Percentiles rank a stretch among this genome's conserved stretches.
Evolutionary conservation across 2,797 vertebrate species (phyloP).

Genomic region (Cephalopachus bancanus): DNA sequence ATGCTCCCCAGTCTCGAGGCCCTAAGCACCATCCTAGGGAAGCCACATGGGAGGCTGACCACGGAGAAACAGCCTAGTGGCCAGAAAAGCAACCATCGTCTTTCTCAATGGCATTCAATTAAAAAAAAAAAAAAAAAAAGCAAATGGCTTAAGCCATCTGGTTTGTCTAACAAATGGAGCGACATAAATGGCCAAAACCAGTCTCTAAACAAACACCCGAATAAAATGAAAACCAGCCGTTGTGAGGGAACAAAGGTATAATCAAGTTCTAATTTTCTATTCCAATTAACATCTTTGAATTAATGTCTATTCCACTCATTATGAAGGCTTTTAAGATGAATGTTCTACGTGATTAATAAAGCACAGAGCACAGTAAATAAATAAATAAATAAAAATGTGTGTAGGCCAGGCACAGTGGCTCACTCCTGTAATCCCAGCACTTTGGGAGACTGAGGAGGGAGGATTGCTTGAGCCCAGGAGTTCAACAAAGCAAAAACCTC

Average conservation of each 20-base stretch:
- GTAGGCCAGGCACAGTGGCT: neutral
- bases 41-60: neutral
- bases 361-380: conserved; percentile 79
- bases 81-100: conserved; percentile 78
- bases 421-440: neutral
- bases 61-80: neutral
- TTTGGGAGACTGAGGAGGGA: neutral
- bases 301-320: conserved; percentile 85
- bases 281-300: conserved; percentile 86
- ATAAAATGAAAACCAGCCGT: conserved; percentile 80
- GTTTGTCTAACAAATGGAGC: conserved; percentile 81
- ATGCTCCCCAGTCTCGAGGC: neutral
- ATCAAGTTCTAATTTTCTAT: conserved; percentile 87
- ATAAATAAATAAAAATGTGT: too few relatives aligned
- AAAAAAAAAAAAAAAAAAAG: conserved; percentile 76
- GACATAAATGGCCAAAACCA: conserved; percentile 72
- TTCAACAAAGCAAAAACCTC: neutral
- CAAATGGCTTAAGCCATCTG: conserved; percentile 82
- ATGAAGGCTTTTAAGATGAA: conserved; percentile 84
- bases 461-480: neutral
- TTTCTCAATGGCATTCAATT: conserved; percentile 74
- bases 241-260: conserved; percentile 86
- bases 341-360: conserved; percentile 87
- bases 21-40: neutral
- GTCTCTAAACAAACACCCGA: conserved; percentile 82